Percentiles rank a stretch among this genome's conserved stretches.
Evolutionary conservation across 2,113 vertebrate species (phyloP).

Genomic region (Pogonocichla stellata): DNA sequence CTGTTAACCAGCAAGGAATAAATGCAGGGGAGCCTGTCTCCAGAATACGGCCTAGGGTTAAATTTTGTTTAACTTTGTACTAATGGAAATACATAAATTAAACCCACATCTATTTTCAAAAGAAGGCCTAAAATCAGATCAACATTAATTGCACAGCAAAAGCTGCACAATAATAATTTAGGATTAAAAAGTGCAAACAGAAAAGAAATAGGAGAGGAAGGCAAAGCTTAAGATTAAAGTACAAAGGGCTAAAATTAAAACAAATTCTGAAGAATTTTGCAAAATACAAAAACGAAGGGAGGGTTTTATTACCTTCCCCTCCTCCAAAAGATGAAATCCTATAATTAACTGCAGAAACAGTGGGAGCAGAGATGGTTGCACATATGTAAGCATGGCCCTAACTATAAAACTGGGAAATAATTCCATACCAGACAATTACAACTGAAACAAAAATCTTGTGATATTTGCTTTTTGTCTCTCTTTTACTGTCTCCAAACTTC

Average conservation of each 20-base stretch:
- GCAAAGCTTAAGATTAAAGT: neutral
- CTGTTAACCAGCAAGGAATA: neutral
- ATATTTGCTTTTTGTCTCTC: neutral
- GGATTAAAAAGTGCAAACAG: neutral
- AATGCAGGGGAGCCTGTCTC: neutral
- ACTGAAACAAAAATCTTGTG: neutral
- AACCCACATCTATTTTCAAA: neutral
- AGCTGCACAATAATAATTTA: neutral
- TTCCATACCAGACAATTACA: neutral
- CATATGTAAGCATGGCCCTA: neutral
- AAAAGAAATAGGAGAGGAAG: neutral
- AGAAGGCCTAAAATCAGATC: neutral
- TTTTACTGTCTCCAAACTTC: neutral
- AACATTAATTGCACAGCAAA: neutral
- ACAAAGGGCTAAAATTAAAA: neutral
- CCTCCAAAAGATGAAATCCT: neutral
- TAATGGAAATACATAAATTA: neutral
- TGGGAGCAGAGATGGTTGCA: neutral
- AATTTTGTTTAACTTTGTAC: neutral
- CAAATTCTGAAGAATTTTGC: neutral
- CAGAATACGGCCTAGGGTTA: neutral
- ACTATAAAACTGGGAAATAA: neutral
- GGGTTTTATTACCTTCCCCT: neutral
- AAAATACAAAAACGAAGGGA: neutral
- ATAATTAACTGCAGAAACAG: neutral